Evolutionary conservation across 1,140 invertebrate species (phyloP).

Genomic region (Solenopsis invicta): DNA sequence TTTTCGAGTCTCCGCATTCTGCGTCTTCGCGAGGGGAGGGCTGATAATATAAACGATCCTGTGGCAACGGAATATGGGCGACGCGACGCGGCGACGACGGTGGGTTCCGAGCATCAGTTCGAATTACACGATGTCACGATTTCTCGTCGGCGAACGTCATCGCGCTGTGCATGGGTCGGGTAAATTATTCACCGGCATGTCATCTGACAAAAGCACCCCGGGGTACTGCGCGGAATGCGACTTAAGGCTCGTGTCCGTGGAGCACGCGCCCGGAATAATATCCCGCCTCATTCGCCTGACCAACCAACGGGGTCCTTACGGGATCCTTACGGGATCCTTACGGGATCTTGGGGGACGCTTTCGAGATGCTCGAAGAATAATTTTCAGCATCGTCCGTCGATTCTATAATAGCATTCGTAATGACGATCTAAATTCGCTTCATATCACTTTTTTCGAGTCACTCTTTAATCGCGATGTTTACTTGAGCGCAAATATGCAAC

Average conservation of each 20-base stretch:
- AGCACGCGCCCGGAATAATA: slow-evolving; percentile 73
- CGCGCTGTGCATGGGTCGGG: slow-evolving; percentile 57
- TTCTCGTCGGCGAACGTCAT: slow-evolving; percentile 70
- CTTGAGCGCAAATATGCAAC: background rate
- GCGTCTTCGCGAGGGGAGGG: background rate
- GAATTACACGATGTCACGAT: slow-evolving; percentile 67
- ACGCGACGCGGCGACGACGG: background rate
- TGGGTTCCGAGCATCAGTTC: background rate
- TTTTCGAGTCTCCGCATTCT: slow-evolving; percentile 7
- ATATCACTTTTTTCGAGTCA: background rate
- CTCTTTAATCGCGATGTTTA: slow-evolving; percentile 5
- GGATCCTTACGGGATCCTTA: slow-evolving; percentile 28
- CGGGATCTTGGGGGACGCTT: slow-evolving; percentile 54
- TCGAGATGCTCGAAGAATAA: slow-evolving; percentile 45
- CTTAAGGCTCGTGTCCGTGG: slow-evolving; percentile 71
- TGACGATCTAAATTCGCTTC: background rate
- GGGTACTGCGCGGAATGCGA: slow-evolving; percentile 69
- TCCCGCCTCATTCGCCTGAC: slow-evolving; percentile 64
- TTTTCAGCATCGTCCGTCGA: slow-evolving; percentile 16
- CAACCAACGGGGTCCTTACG: slow-evolving; percentile 30
- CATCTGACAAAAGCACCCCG: slow-evolving; percentile 75
- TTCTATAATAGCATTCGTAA: background rate
- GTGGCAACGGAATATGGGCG: slow-evolving; percentile 9
- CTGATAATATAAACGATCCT: background rate
- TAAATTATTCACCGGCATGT: slow-evolving; percentile 77